Percentiles rank a stretch among this genome's conserved stretches.
Evolutionary conservation across 35 echinoderm and acorn worm species (phyloP).

Genomic region (Amphiura filiformis): DNA sequence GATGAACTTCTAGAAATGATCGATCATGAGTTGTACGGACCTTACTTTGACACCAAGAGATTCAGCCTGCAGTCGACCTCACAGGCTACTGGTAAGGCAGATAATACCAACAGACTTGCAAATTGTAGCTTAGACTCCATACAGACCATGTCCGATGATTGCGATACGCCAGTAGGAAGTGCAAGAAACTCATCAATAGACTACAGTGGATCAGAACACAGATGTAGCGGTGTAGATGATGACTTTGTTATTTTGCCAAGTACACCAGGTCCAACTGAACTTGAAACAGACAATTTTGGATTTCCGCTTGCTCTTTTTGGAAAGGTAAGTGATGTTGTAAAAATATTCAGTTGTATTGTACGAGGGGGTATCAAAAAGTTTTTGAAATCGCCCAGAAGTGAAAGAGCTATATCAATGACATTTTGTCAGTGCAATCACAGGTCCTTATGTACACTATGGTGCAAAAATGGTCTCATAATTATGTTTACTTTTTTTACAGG

Average conservation of each 20-base stretch:
- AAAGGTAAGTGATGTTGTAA: conserved; percentile 66
- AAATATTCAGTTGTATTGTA: too few species aligned
- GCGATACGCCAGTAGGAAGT: not conserved
- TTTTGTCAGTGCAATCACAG: too few species aligned
- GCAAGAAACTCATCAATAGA: not conserved
- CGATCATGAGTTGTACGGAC: conserved; percentile 80
- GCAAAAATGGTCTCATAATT: too few species aligned
- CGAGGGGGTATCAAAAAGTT: too few species aligned
- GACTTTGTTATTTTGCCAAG: conserved; percentile 81
- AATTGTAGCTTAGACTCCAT: too few species aligned
- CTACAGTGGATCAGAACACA: not conserved
- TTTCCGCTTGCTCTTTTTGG: conserved; percentile 95
- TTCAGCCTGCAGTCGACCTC: not conserved
- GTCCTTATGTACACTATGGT: too few species aligned
- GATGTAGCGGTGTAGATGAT: conserved; percentile 1
- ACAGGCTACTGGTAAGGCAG: not conserved
- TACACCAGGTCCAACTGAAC: conserved; percentile 33
- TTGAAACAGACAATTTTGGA: conserved; percentile 76
- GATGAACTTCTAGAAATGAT: conserved; percentile 89
- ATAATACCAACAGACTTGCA: not conserved
- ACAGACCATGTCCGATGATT: not conserved
- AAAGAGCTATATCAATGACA: too few species aligned
- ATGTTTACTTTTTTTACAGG: too few species aligned
- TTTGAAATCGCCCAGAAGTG: too few species aligned
- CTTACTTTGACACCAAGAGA: conserved; percentile 67